phyloP scores from a whole-genome alignment of 2,888 invertebrate species.

The Drosophila emarginata region DNA sequence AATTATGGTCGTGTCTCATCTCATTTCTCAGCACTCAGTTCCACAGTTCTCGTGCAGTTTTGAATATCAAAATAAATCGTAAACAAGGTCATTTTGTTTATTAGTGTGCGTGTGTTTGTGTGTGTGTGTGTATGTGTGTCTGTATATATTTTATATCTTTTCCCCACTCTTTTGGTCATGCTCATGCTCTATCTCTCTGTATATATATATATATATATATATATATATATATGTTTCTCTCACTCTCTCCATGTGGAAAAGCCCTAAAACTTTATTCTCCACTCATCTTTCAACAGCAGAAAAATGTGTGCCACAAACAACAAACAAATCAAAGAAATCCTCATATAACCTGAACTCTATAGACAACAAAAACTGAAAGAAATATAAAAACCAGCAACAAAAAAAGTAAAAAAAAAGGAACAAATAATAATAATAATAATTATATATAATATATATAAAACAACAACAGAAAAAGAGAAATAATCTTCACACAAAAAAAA shows the following conservation, averaged over 20 bases:
- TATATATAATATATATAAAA: constrained; percentile 11
- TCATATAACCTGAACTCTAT: constrained; percentile 72
- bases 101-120: constrained; percentile 42
- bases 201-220: not conserved
- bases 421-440: constrained; percentile 45
- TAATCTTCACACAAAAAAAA: constrained; percentile 10
- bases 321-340: constrained; percentile 65
- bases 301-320: constrained; percentile 72
- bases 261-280: constrained; percentile 35
- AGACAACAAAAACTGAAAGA: constrained; percentile 64
- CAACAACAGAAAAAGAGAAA: constrained; percentile 12
- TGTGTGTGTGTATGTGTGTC: constrained; percentile 30
- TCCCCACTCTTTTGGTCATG: constrained; percentile 19
- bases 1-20: constrained; percentile 40
- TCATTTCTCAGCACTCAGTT: constrained; percentile 32
- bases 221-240: constrained; percentile 2
- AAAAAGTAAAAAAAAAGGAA: constrained; percentile 22
- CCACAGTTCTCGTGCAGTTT: constrained; percentile 54
- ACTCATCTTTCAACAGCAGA: constrained; percentile 63
- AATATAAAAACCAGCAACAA: constrained; percentile 13
- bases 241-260: constrained; percentile 26
- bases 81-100: constrained; percentile 70
- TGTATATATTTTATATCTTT: constrained; percentile 50
- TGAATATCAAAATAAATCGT: constrained; percentile 76
- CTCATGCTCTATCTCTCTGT: constrained; percentile 16